Evolutionary conservation across 1,140 invertebrate species (phyloP).

Genomic region (Catajapyx aquilonaris): DNA sequence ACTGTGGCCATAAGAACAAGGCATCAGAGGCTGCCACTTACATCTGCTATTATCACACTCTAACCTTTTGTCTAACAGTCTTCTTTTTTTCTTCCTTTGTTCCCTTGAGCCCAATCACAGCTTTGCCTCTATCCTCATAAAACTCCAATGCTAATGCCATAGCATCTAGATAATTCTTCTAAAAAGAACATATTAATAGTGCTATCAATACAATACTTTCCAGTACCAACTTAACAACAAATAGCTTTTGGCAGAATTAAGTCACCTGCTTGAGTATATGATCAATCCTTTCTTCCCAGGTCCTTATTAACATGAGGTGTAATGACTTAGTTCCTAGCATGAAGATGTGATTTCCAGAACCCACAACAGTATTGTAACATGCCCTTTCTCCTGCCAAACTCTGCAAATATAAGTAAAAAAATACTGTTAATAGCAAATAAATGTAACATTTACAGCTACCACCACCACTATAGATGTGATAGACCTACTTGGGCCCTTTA

Average conservation of each 20-base stretch:
- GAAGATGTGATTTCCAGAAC: constrained; percentile 56
- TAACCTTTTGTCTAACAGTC: constrained; percentile 35
- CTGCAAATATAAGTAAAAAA: constrained; percentile 20
- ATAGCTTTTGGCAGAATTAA: too few species aligned
- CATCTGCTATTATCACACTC: constrained; percentile 4
- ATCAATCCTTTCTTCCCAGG: constrained; percentile 57
- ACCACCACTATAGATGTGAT: too few species aligned
- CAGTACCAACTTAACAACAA: neutral
- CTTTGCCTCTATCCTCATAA: constrained; percentile 45
- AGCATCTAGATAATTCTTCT: constrained; percentile 37
- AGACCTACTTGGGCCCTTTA: too few species aligned
- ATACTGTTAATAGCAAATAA: too few species aligned
- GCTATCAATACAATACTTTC: neutral
- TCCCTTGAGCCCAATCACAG: constrained; percentile 34
- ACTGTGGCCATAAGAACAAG: too few species aligned
- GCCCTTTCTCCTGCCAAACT: constrained; percentile 64
- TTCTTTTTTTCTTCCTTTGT: constrained; percentile 31
- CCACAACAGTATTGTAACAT: constrained; percentile 75
- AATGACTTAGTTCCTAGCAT: constrained; percentile 63
- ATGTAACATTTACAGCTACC: too few species aligned
- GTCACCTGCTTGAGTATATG: constrained; percentile 39
- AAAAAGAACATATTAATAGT: constrained; percentile 17
- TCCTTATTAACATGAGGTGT: constrained; percentile 55
- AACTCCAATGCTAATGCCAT: constrained; percentile 40
- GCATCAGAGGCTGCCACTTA: neutral